A percentile compares a stretch with the other conserved stretches of the same genome.
Conservation (phyloP, 2,797 vertebrate genomes). For the Coregonus ussuriensis region DNA sequence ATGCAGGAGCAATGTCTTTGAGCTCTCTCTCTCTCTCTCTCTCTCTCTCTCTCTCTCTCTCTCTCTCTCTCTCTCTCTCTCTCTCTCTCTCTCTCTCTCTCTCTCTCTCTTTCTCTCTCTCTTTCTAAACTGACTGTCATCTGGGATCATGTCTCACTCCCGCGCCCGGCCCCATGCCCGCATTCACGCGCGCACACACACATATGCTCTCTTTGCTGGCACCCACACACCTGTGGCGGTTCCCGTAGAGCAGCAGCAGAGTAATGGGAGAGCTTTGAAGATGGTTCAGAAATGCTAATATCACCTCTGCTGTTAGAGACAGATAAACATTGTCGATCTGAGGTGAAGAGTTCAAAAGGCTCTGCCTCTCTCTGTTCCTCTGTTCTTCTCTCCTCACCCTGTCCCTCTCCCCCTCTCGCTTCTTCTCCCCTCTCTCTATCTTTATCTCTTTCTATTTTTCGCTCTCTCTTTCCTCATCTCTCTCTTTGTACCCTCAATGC, state of each 20-base stretch:
- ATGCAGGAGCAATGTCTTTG: too few species aligned
- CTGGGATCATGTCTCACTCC: background rate
- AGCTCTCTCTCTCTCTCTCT: too few species aligned
- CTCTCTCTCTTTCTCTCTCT: slow-evolving; percentile 1
- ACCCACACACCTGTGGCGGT: background rate
- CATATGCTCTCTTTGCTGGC: background rate
- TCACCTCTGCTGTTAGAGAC: slow-evolving; percentile 1
- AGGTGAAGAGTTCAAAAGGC: background rate
- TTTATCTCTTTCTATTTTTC: background rate
- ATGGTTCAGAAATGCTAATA: slow-evolving; percentile 20
- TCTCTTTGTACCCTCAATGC: background rate
- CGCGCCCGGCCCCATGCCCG: background rate
- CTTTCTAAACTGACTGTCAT: background rate
- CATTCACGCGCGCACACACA: background rate
- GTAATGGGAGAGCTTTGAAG: background rate
- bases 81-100: background rate
- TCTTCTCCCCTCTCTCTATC: background rate
- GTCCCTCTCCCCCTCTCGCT: background rate
- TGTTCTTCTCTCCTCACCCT: background rate
- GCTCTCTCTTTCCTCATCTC: background rate
- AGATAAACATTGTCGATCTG: slow-evolving; percentile 10
- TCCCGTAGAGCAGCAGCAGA: background rate
- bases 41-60: too few species aligned
- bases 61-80: background rate
- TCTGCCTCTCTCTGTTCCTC: background rate